Percentiles rank a stretch among this genome's conserved stretches.
Evolutionary conservation across 2,888 invertebrate genomes (phyloP).

Genomic region (Ophioninae sp.): DNA sequence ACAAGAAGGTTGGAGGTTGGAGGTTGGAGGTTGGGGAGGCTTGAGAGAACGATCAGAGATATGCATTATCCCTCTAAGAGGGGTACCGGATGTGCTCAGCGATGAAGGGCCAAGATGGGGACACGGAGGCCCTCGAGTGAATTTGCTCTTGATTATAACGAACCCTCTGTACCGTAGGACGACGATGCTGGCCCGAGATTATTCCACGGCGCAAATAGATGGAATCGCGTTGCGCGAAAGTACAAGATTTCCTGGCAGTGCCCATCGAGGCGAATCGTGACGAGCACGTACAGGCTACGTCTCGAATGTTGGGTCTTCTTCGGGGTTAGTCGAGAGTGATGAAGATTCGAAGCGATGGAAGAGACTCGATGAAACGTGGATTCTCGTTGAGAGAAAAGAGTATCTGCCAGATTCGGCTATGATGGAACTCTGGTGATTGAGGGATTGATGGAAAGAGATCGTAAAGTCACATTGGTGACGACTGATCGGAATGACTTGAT

Average conservation of each 20-base stretch:
- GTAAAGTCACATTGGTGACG: background rate
- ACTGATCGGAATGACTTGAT: no score
- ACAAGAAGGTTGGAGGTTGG: background rate
- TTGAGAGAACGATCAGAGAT: conserved; percentile 60
- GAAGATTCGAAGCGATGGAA: conserved; percentile 18
- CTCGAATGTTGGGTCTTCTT: conserved; percentile 24
- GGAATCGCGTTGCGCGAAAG: conserved; percentile 58
- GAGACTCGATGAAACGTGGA: background rate
- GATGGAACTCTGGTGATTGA: background rate
- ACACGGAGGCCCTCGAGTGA: conserved; percentile 39
- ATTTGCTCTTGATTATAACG: conserved; percentile 60
- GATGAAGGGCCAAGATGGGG: background rate
- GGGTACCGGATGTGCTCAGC: background rate
- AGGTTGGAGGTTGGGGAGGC: background rate
- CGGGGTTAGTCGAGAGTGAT: conserved; percentile 13
- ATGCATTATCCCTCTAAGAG: conserved; percentile 16
- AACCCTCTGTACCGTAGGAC: conserved; percentile 40
- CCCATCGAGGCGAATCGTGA: conserved; percentile 35
- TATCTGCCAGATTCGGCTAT: background rate
- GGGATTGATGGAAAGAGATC: background rate
- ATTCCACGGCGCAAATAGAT: conserved; percentile 50
- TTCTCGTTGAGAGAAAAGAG: background rate
- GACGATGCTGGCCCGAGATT: conserved; percentile 54
- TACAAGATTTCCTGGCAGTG: conserved; percentile 51
- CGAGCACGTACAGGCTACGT: conserved; percentile 22